Conservation (phyloP, 2,888 invertebrate species). For the Troides oblongomaculatus region DNA sequence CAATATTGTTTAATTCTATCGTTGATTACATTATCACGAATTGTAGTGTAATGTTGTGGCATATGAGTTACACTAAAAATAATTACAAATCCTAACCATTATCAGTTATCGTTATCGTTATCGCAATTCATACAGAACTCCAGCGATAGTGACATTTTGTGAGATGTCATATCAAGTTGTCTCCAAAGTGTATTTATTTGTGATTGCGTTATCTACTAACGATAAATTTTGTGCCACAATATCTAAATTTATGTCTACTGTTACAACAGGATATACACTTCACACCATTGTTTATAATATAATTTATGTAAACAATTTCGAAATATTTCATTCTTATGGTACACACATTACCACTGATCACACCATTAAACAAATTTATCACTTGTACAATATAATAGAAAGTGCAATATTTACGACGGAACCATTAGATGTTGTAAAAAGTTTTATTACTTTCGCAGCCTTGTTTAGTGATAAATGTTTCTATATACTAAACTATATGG, state of each 20-base stretch:
- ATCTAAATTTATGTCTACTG: slow-evolving; percentile 38
- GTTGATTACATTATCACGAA: slow-evolving; percentile 22
- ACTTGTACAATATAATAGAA: no score
- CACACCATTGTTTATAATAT: slow-evolving; percentile 6
- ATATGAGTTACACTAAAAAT: slow-evolving; percentile 51
- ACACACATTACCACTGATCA: not conserved
- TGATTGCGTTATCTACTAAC: slow-evolving; percentile 58
- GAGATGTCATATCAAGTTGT: slow-evolving; percentile 62
- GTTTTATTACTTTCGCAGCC: not conserved
- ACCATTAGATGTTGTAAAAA: no score
- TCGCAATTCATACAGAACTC: slow-evolving; percentile 58
- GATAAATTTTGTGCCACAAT: slow-evolving; percentile 45
- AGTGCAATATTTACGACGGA: no score
- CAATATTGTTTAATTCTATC: not conserved
- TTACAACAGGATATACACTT: slow-evolving; percentile 23
- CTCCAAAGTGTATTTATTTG: slow-evolving; percentile 59
- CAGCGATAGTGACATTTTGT: slow-evolving; percentile 57
- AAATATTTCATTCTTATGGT: not conserved
- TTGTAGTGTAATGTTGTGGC: slow-evolving; percentile 26
- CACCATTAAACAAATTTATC: no score
- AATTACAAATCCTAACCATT: slow-evolving; percentile 56
- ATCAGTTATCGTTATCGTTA: slow-evolving; percentile 55
- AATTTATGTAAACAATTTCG: not conserved
- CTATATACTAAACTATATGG: slow-evolving; percentile 36
- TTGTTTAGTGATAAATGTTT: slow-evolving; percentile 18